A percentile compares a stretch with the other conserved stretches of the same genome.
phyloP scores from a whole-genome alignment of 2,888 invertebrate genomes.

The Merodon equestris region DNA sequence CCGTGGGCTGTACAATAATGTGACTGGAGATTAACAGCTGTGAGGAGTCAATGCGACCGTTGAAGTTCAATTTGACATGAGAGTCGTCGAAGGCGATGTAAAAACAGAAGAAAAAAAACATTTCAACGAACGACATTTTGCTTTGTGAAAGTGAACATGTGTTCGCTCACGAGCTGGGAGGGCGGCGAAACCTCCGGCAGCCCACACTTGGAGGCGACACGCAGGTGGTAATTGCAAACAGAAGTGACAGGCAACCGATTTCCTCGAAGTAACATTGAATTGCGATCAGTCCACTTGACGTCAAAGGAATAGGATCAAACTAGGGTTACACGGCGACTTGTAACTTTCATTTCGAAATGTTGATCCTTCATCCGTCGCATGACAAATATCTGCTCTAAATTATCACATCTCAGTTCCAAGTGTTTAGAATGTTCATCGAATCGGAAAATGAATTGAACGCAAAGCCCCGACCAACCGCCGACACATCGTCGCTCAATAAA shows the following conservation, averaged over 20 bases:
- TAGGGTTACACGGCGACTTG: no score
- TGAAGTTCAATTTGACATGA: conserved; percentile 61
- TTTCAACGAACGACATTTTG: no score
- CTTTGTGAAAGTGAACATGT: conserved; percentile 61
- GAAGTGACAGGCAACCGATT: conserved; percentile 35
- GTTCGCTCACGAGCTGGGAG: conserved; percentile 48
- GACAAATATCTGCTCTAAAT: no score
- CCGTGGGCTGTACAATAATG: conserved; percentile 53
- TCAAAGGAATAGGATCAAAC: no score
- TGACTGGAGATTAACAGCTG: conserved; percentile 58
- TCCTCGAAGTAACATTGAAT: no score
- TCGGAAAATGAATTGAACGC: conserved; percentile 7
- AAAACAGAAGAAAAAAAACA: background rate
- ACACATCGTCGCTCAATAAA: conserved; percentile 48
- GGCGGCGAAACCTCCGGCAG: conserved; percentile 19
- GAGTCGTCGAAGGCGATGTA: conserved; percentile 41
- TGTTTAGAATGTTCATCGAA: background rate
- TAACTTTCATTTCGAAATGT: no score
- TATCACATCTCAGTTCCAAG: conserved; percentile 9
- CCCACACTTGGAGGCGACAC: conserved; percentile 23
- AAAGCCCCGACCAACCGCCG: no score
- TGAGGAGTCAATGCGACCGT: conserved; percentile 1
- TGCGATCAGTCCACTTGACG: no score
- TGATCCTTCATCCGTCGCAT: no score
- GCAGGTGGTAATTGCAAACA: conserved; percentile 54